Base-by-base conservation (phyloP, 2,888 invertebrate species). In the Loripinus fragilis region DNA sequence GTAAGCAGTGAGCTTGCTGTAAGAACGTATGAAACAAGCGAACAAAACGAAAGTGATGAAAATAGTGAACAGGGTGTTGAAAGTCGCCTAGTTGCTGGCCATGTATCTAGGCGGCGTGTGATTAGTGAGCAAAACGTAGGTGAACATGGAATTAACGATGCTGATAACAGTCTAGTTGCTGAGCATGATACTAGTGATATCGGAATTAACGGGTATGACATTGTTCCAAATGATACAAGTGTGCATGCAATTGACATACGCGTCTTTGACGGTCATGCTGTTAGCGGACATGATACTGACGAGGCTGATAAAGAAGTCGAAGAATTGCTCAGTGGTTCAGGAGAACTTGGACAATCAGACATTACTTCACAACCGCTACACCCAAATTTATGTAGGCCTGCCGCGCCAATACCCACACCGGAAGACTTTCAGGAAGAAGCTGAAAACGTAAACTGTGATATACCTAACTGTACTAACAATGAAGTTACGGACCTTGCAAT, bases 261-360 rank as follows among this genome's bases (percentile, higher is more conserved):
- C 5, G 20, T 5, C 20, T 15, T 48, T 48, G 48, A 48, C 20
- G n/a, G n/a, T n/a, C n/a, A n/a, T n/a, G n/a, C n/a, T n/a, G n/a
- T n/a, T n/a, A n/a, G n/a, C n/a, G n/a, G n/a, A n/a, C 5, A 71
- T n/a, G 83, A 81, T 52, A 48, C 30, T 20, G 87, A 85, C 38
- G 80, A 77, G 23, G 78, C 76, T 10, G 86, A 87, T 45, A 81
- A 76, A 68, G 87, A 87, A 67, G 87, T 86, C 0, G 84, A 84
- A 35, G 80, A 81, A 48, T 75, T 86, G 25, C 55, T 85, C 25
- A 68, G 73, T 17, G 72, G 82, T 8, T 50, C 68, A 23, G 42
- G 38, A 17, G 64, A 74, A 50, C n/a, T 48, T 2, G 20, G 50
- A 42, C 74, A 73, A 28, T 33, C 78, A n/a, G 74, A 76, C 5